Base-by-base conservation (phyloP, 1,140 invertebrate genomes). In the Sycobia sp. region DNA sequence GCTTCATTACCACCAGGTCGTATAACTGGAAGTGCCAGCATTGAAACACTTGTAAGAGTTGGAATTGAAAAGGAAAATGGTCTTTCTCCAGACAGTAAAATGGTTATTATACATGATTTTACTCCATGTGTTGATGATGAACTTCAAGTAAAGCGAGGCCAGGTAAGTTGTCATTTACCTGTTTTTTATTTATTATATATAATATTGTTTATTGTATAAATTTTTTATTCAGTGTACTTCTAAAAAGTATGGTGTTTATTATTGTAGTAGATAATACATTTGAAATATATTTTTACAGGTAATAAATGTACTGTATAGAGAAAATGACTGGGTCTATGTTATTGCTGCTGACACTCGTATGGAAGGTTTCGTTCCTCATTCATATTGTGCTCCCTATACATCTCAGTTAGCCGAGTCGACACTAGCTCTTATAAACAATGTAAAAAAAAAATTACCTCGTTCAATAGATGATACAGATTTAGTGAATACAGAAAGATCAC, bases 311-410 rank as follows among this genome's bases (percentile, higher is more conserved):
- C 79, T 97, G 56, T 97, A 97, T 77, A 84, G 94, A 70, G 95
- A 97, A 77, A 96, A 97, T 76, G 95, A 97, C 73, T 97, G 95
- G 95, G 92, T 96, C 1, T 97, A 97, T 83, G 93, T 97, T 0
- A 95, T 96, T 74, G 89, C 92, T 2, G 91, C 93, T 47, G 91
- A 93, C 62, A 91, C 91, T 27, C 83, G 92, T 56, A 87, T 91
- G 76, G 94, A 97, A 81, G 95, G 95, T 1, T 98, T 97, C 72
- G 95, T 97, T 68, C 95, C 95, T 10, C 91, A 95, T 74, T 95
- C 93, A 0, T 96, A 96, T 76, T 95, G 93, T 79, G 91, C 92
- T 0, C 91, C 93, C 0, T 94, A 90, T 73, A 89, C 88, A 38
- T 91, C 89, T 36, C 89, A 91, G 60, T 71, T 86, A n/a, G 86